These are phyloP conservation scores for Drosophila parthenogenetica DNA, from an alignment of 2,888 invertebrate genomes.

Conservation along the genomic window DNA sequence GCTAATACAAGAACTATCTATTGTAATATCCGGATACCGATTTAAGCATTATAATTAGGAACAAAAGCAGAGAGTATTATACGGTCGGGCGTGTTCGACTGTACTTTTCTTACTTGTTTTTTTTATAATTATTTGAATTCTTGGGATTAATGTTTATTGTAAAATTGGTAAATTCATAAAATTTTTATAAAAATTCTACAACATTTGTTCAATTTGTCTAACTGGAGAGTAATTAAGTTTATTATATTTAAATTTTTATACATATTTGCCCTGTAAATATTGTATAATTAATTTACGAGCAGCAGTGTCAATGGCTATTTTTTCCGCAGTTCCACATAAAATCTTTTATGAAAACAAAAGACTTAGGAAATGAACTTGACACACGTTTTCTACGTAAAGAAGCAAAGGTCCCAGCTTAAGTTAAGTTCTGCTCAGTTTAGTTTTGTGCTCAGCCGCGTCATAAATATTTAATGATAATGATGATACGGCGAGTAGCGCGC, in stretches of 20 bases:
- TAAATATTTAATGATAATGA: slow-evolving; percentile 80
- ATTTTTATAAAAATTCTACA: neutral
- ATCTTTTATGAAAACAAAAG: slow-evolving; percentile 46
- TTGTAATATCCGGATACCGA: too few relatives aligned
- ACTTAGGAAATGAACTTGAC: slow-evolving; percentile 66
- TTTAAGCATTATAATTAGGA: too few relatives aligned
- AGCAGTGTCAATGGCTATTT: neutral
- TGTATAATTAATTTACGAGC: neutral
- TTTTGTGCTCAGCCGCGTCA: slow-evolving; percentile 65
- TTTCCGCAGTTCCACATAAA: slow-evolving; percentile 6
- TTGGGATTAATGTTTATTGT: too few relatives aligned
- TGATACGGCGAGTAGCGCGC: slow-evolving; percentile 49
- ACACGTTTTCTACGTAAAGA: slow-evolving; percentile 67
- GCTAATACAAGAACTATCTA: too few relatives aligned
- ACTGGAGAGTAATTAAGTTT: too few relatives aligned
- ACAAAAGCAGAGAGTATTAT: too few relatives aligned
- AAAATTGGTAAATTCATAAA: neutral
- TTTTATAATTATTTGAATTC: too few relatives aligned
- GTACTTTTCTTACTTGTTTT: too few relatives aligned
- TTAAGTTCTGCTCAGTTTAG: slow-evolving; percentile 19
- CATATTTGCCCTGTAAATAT: neutral
- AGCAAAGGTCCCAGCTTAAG: slow-evolving; percentile 47
- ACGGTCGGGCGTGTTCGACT: too few relatives aligned
- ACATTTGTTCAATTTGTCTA: too few relatives aligned
- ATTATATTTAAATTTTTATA: neutral